Base-by-base conservation (phyloP, 2,888 invertebrate species). In the Hydraecia micacea region DNA sequence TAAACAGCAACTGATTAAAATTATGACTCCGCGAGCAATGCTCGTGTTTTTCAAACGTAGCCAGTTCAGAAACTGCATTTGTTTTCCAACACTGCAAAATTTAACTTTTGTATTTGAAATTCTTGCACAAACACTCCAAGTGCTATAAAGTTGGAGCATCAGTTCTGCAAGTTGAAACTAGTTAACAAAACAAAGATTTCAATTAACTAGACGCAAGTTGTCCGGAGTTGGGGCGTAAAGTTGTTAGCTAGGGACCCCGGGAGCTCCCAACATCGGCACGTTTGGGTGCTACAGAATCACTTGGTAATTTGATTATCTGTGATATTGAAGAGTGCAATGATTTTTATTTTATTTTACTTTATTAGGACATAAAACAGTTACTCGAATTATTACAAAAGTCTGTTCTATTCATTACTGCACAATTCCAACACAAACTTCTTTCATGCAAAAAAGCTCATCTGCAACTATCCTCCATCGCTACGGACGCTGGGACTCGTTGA, bases 161-260 rank as follows among this genome's bases (percentile, higher is more conserved):
- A 42, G 36, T 11, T 21, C 46, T 39, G n/a, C 6, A 18, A 83
- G 83, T 77, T 76, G n/a, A n/a, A 66, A 52, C 49, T 79, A 42
- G 75, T 74, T 79, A 67, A 52, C 79, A 52, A 75, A 81, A 79
- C 81, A 79, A 83, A 83, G 83, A 80, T 83, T 83, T 83, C 65
- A 70, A 80, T 80, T 77, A 79, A 25, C 49, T 52, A 52, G 68
- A 49, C 18, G 32, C 2, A 62, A 79, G 52, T 79, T 52, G 15
- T n/a, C 2, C 11, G 67, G 8, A 72, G 79, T 79, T 66, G n/a
- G 63, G 15, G 49, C 9, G 18, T 77, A 60, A 66, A 42, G 9
- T 36, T 52, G 55, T 76, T 76, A 76, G 32, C 2, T 36, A 21
- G 60, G 21, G 0, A n/a, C 13, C n/a, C 13, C 2, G 15, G 39